Conservation (phyloP, 2,888 invertebrate genomes). For the Pseudococcus longispinus region DNA sequence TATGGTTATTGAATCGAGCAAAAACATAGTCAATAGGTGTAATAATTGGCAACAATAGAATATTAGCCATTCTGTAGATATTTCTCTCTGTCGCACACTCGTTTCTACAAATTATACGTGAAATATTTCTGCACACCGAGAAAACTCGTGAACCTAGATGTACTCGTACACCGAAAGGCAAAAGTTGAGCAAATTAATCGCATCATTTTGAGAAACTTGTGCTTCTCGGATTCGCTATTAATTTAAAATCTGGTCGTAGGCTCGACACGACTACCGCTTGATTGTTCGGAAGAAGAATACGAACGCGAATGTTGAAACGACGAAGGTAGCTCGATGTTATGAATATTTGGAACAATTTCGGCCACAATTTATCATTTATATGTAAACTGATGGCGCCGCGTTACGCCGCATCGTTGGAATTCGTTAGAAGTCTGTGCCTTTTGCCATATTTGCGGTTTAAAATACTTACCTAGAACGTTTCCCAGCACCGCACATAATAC, state of each 20-base stretch:
- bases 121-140: not conserved
- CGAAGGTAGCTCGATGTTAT: not conserved
- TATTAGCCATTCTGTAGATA: not conserved
- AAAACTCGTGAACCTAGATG: too few species aligned
- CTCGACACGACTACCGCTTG: not conserved
- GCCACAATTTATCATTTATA: slow-evolving; percentile 28
- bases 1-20: not conserved
- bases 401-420: not conserved
- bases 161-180: not conserved
- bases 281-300: not conserved
- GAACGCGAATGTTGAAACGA: not conserved
- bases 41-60: not conserved
- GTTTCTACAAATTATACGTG: not conserved
- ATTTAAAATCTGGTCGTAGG: not conserved
- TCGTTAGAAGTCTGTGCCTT: not conserved
- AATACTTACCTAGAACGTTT: not conserved
- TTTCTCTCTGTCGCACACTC: not conserved
- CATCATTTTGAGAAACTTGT: slow-evolving; percentile 5
- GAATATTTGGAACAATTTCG: slow-evolving; percentile 17
- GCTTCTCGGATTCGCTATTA: not conserved
- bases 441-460: not conserved
- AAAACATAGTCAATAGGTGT: not conserved
- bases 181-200: slow-evolving; percentile 28
- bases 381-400: not conserved
- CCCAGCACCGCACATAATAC: not conserved